Conservation (phyloP, 2,113 vertebrate genomes). For the Tichodroma muraria region DNA sequence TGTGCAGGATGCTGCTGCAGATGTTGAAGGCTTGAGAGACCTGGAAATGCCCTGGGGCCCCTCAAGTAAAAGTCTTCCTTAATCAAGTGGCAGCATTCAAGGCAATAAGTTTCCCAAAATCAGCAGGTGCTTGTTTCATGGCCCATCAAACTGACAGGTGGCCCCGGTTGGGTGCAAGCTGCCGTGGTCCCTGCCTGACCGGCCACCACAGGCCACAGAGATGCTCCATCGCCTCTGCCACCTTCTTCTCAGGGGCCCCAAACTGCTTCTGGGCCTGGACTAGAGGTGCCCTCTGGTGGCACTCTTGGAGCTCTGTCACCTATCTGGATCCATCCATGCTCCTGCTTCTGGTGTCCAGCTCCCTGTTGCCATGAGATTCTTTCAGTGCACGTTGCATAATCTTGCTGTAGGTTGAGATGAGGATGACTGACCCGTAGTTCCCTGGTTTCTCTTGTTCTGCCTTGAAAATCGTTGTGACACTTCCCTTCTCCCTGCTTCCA, state of each 20-base stretch:
- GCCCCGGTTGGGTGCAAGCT: not conserved
- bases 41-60: not conserved
- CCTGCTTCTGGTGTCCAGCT: not conserved
- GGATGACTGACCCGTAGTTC: not conserved
- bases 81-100: not conserved
- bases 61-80: not conserved
- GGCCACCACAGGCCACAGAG: too few species aligned
- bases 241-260: not conserved
- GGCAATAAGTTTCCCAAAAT: not conserved
- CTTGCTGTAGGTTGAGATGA: not conserved
- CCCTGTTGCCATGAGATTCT: not conserved
- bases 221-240: not conserved
- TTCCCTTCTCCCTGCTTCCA: not conserved
- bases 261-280: not conserved
- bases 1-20: not conserved
- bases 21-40: not conserved
- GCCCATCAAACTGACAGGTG: not conserved
- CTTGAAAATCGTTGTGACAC: not conserved
- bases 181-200: not conserved
- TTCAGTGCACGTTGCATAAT: accelerated
- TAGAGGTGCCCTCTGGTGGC: slow-evolving; percentile 27
- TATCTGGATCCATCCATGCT: not conserved
- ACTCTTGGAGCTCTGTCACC: not conserved
- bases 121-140: not conserved
- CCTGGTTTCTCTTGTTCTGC: not conserved